Conservation (phyloP, 2,113 vertebrate species). For the Chitala chitala region DNA sequence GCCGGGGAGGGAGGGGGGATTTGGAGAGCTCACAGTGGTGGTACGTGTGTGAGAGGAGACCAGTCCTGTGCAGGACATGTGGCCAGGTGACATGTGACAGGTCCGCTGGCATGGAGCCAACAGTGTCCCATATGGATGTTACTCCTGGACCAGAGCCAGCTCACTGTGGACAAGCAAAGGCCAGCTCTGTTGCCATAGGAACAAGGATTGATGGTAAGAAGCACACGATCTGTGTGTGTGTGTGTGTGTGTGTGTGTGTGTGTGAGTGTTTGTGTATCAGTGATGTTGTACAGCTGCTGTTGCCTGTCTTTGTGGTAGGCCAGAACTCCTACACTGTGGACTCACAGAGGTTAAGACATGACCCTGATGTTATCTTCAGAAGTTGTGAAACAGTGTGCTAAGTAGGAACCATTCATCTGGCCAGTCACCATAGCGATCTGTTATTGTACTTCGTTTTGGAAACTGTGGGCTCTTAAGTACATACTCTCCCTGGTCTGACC, state of each 20-base stretch:
- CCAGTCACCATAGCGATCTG: neutral
- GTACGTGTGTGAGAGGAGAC: neutral
- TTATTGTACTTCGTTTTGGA: neutral
- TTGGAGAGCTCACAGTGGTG: neutral
- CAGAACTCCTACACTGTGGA: neutral
- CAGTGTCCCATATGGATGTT: neutral
- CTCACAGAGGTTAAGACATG: too few relatives aligned
- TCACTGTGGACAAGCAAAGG: neutral
- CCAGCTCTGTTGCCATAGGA: neutral
- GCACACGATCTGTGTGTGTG: neutral
- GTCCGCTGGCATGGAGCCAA: neutral
- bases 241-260: conserved; percentile 10
- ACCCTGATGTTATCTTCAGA: too few relatives aligned
- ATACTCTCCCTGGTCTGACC: neutral
- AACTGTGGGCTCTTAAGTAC: neutral
- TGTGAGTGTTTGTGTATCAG: neutral
- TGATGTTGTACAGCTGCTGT: too few relatives aligned
- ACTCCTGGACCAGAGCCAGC: neutral
- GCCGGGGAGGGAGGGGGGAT: neutral
- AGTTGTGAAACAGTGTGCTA: too few relatives aligned
- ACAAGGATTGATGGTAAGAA: neutral
- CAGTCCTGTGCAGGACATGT: neutral
- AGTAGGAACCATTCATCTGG: too few relatives aligned
- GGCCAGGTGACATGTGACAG: neutral
- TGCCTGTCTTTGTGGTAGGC: neutral